phyloP scores from a whole-genome alignment of 2,113 vertebrate species.

The Nerophis ophidion region DNA sequence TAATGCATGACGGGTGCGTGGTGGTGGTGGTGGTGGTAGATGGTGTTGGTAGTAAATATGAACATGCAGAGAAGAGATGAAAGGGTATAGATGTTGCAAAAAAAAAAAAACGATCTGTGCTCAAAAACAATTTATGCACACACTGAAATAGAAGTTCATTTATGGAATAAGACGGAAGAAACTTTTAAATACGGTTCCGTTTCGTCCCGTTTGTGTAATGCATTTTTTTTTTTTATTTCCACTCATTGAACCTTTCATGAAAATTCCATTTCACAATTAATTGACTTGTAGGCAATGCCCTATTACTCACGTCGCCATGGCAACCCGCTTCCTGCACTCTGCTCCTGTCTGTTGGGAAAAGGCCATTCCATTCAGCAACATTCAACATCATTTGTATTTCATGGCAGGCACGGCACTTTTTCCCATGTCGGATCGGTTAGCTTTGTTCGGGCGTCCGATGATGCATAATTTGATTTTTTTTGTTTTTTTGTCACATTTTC shows the following conservation, averaged over 20 bases:
- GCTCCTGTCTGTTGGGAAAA: constrained; percentile 53
- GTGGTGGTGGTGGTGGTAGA: too few relatives aligned
- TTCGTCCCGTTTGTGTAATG: constrained; percentile 5
- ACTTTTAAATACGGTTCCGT: constrained; percentile 11
- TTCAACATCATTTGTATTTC: constrained; percentile 59
- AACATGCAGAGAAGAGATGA: neutral
- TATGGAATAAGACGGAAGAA: too few relatives aligned
- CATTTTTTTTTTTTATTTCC: constrained; percentile 43
- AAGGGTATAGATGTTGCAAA: too few relatives aligned
- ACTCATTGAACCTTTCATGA: constrained; percentile 41
- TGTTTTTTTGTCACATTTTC: too few relatives aligned
- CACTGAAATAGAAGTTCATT: too few relatives aligned
- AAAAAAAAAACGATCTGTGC: too few relatives aligned
- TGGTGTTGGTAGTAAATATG: neutral
- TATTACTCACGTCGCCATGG: constrained; percentile 64
- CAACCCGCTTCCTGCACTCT: constrained; percentile 45
- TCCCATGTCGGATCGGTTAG: too few relatives aligned
- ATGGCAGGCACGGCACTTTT: constrained; percentile 21
- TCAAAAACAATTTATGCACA: too few relatives aligned
- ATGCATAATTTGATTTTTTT: too few relatives aligned
- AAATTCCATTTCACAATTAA: constrained; percentile 53
- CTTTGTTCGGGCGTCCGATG: too few relatives aligned
- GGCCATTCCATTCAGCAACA: constrained; percentile 51
- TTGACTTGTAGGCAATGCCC: constrained; percentile 66
- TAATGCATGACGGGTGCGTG: neutral